Evolutionary conservation across 1,140 invertebrate genomes (phyloP).

Genomic region (Formica selysi): DNA sequence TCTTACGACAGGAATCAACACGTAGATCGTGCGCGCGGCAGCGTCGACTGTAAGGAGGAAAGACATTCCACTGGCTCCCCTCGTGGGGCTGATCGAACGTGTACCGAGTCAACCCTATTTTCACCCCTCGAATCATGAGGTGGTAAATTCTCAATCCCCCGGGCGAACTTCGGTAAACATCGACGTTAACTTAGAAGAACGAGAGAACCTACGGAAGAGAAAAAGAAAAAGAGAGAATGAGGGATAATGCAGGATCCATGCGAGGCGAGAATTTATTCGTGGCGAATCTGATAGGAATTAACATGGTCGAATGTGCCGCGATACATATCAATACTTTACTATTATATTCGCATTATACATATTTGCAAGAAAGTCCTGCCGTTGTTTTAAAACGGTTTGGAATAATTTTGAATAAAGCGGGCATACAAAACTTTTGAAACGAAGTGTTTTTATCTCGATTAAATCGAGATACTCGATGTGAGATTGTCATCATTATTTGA

Average conservation of each 20-base stretch:
- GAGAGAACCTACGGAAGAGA: neutral
- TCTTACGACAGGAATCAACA: constrained; percentile 46
- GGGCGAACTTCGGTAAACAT: constrained; percentile 69
- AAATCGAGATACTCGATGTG: neutral
- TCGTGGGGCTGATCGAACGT: constrained; percentile 69
- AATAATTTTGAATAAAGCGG: constrained; percentile 24
- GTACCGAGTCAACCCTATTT: constrained; percentile 68
- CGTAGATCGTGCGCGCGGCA: constrained; percentile 57
- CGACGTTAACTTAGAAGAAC: constrained; percentile 59
- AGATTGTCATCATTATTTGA: neutral
- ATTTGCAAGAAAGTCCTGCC: constrained; percentile 12
- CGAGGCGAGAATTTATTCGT: constrained; percentile 12
- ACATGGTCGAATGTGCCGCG: neutral
- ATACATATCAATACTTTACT: constrained; percentile 6
- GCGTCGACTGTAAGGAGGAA: neutral
- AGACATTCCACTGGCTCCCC: constrained; percentile 28
- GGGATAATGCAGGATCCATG: constrained; percentile 22
- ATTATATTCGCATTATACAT: constrained; percentile 10
- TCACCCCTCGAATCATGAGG: constrained; percentile 47
- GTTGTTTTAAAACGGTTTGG: constrained; percentile 6
- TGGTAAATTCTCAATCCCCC: constrained; percentile 62
- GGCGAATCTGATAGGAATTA: constrained; percentile 37
- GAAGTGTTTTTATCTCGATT: constrained; percentile 4
- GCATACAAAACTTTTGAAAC: constrained; percentile 6
- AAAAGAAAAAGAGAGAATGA: constrained; percentile 44